These are phyloP conservation scores for Halocynthia aurantium DNA, from an alignment of 23 tunicate species.

Conservation along the genomic window DNA sequence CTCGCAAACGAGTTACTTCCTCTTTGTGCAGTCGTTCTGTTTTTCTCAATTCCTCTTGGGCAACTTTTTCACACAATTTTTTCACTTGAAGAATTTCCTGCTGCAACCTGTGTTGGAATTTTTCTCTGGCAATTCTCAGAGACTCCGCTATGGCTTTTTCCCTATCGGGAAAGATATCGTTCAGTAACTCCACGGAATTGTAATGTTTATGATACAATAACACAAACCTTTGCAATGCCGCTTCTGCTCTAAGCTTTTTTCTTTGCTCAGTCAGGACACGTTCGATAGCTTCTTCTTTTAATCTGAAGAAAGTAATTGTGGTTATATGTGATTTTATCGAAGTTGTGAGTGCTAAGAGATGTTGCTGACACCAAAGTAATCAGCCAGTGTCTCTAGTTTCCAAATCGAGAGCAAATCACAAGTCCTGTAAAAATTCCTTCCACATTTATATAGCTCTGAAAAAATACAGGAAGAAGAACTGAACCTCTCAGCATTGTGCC, in stretches of 20 bases:
- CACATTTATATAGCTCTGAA: no score
- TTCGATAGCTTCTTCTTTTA: conserved; percentile 57
- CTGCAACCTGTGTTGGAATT: conserved; percentile 10
- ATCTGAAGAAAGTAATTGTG: not conserved
- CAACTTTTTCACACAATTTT: conserved; percentile 21
- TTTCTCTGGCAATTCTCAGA: conserved; percentile 39
- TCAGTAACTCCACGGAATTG: not conserved
- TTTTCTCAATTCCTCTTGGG: conserved; percentile 19
- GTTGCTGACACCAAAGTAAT: not conserved
- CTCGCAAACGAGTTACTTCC: conserved; percentile 41
- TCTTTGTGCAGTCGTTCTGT: conserved; percentile 27
- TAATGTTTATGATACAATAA: not conserved
- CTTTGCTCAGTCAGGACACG: conserved; percentile 39
- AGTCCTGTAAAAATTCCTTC: no score
- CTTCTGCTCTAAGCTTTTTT: conserved; percentile 25
- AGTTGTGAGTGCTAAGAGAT: not conserved
- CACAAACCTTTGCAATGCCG: conserved; percentile 33
- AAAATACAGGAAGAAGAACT: no score
- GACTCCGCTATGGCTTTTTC: conserved; percentile 55
- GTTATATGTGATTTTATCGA: not conserved
- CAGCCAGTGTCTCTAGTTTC: no score
- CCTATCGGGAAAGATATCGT: not conserved
- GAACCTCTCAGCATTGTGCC: conserved; percentile 53
- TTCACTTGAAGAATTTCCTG: conserved; percentile 23
- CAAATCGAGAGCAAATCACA: no score